These are phyloP conservation scores for Atta colombica DNA, from an alignment of 1,140 invertebrate genomes.

Conservation along the genomic window DNA sequence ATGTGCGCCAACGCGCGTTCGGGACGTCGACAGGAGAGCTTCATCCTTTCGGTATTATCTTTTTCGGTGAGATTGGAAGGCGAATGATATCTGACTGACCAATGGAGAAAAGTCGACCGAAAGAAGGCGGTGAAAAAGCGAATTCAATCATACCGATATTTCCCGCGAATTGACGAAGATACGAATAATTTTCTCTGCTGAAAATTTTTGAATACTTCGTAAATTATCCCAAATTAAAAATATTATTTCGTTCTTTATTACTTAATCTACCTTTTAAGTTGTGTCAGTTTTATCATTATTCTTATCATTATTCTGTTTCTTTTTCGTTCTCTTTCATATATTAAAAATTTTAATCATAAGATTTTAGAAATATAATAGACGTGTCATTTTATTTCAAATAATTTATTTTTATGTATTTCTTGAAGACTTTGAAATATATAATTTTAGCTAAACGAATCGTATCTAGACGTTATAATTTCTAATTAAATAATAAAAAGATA, in stretches of 20 bases:
- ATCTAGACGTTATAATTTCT: background rate
- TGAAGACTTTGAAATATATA: background rate
- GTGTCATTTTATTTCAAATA: conserved; percentile 10
- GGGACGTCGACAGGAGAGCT: conserved; percentile 54
- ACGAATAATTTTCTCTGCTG: conserved; percentile 1
- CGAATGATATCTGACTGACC: conserved; percentile 47
- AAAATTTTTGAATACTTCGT: background rate
- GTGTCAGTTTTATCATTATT: background rate
- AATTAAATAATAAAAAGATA: background rate
- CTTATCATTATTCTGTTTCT: background rate
- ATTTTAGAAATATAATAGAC: background rate
- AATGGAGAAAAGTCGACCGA: conserved; percentile 43
- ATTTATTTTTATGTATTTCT: conserved; percentile 23
- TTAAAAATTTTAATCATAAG: background rate
- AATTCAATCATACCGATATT: conserved; percentile 1
- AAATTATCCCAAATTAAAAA: conserved; percentile 11
- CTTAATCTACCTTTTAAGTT: background rate
- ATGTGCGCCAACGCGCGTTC: conserved; percentile 39
- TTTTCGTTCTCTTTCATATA: background rate
- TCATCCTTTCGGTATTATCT: conserved; percentile 62
- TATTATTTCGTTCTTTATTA: background rate
- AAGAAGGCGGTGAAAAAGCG: background rate
- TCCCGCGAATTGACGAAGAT: background rate
- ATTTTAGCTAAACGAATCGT: background rate
- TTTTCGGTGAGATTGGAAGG: conserved; percentile 52